Conservation (phyloP, 2,113 vertebrate species). For the Rhea pennata region DNA sequence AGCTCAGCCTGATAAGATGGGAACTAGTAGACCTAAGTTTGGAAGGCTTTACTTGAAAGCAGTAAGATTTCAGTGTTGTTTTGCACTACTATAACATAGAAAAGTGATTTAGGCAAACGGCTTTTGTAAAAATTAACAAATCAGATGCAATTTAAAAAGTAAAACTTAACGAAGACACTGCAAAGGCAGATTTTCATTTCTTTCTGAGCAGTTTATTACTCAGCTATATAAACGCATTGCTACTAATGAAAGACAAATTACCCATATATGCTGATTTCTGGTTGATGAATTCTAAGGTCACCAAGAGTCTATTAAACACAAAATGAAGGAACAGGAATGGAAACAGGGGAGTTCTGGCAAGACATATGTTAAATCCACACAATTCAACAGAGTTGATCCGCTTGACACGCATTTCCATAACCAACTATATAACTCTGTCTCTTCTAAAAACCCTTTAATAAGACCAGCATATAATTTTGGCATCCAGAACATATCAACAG, state of each 20-base stretch:
- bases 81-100: not conserved
- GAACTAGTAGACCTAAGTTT: not conserved
- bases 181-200: not conserved
- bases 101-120: not conserved
- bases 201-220: slow-evolving; percentile 55
- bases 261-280: slow-evolving; percentile 17
- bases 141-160: slow-evolving; percentile 5
- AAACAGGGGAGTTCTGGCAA: not conserved
- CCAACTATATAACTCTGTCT: not conserved
- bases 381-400: not conserved
- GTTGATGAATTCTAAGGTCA: slow-evolving; percentile 27
- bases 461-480: not conserved
- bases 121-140: slow-evolving; percentile 48
- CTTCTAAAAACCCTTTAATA: not conserved
- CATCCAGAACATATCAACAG: not conserved
- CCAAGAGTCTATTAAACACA: not conserved
- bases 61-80: not conserved
- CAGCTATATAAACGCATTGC: slow-evolving; percentile 16
- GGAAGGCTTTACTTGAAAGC: not conserved
- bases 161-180: slow-evolving; percentile 4
- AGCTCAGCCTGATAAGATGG: not conserved
- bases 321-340: not conserved
- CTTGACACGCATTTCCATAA: not conserved
- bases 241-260: slow-evolving; percentile 58
- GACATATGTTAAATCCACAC: not conserved